A percentile compares a stretch with the other conserved stretches of the same genome.
phyloP scores from a whole-genome alignment of 1,140 invertebrate species.

The Drosophila bipectinata region DNA sequence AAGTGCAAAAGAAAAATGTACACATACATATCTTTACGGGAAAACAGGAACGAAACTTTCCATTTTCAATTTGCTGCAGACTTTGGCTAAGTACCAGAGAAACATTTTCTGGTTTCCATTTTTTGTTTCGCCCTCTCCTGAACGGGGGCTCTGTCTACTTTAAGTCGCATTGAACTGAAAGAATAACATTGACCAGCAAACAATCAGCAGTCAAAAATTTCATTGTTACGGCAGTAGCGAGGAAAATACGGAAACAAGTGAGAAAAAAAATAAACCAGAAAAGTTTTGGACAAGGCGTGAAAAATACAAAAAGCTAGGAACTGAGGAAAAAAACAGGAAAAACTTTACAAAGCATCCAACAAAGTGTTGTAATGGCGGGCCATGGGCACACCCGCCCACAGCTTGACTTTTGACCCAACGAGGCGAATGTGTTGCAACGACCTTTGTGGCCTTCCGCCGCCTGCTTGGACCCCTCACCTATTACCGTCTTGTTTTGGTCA shows the following conservation, averaged over 20 bases:
- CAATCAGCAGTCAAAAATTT: constrained; percentile 77
- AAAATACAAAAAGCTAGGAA: constrained; percentile 62
- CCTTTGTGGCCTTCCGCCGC: constrained; percentile 61
- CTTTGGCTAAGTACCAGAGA: constrained; percentile 45
- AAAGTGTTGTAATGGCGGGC: constrained; percentile 76
- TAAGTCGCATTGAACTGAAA: constrained; percentile 63
- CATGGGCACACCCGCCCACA: constrained; percentile 21
- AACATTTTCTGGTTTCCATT: constrained; percentile 19
- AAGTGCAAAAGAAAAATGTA: constrained; percentile 32
- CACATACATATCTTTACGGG: constrained; percentile 20
- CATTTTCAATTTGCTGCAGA: constrained; percentile 71
- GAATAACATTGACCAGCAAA: constrained; percentile 76
- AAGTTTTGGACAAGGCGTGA: constrained; percentile 73
- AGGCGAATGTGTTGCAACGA: constrained; percentile 75
- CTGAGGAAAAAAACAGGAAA: constrained; percentile 23
- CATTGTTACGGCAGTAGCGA: constrained; percentile 50
- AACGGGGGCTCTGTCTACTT: constrained; percentile 42
- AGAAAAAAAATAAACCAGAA: constrained; percentile 33
- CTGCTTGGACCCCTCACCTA: not conserved
- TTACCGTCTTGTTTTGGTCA: constrained; percentile 31
- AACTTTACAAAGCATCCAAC: constrained; percentile 74
- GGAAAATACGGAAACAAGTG: constrained; percentile 41
- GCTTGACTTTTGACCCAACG: constrained; percentile 69
- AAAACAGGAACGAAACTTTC: constrained; percentile 54
- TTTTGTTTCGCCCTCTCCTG: not conserved